phyloP scores from a whole-genome alignment of 1,140 invertebrate species.

The Lasioglossum baleicum region DNA sequence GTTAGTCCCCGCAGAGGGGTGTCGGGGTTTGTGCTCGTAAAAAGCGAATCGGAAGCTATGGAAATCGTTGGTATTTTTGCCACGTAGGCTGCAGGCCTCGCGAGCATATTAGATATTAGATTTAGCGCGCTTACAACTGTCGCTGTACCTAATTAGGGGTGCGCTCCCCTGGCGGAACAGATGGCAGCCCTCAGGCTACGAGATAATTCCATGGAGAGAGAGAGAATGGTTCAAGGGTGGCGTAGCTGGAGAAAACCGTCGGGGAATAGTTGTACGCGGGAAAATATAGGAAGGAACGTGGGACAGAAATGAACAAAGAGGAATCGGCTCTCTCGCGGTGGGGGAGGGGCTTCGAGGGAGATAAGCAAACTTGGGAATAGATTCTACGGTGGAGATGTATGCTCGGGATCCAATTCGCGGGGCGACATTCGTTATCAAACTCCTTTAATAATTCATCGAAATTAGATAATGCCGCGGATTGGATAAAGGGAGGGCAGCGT shows the following conservation, averaged over 20 bases:
- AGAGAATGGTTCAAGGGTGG: conserved; percentile 9
- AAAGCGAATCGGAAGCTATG: not conserved
- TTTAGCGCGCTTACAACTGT: conserved; percentile 75
- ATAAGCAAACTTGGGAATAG: conserved; percentile 37
- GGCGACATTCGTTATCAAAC: conserved; percentile 55
- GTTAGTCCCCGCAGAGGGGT: not conserved
- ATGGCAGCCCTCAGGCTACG: conserved; percentile 75
- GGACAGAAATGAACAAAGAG: not conserved
- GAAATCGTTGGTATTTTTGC: conserved; percentile 51
- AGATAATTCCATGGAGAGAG: conserved; percentile 72
- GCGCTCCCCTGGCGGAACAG: conserved; percentile 69
- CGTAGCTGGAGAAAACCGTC: conserved; percentile 9
- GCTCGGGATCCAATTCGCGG: conserved; percentile 32
- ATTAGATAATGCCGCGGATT: conserved; percentile 62
- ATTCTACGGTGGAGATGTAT: conserved; percentile 31
- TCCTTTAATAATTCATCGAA: conserved; percentile 69
- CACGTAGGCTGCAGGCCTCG: conserved; percentile 40
- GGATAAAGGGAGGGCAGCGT: conserved; percentile 18
- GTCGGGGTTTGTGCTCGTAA: not conserved
- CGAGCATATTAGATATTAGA: conserved; percentile 72
- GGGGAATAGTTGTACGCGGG: not conserved
- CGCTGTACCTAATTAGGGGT: conserved; percentile 75
- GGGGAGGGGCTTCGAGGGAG: conserved; percentile 25
- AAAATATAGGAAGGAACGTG: conserved; percentile 4
- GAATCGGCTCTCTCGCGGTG: not conserved